Evolutionary conservation across 2,888 invertebrate genomes (phyloP), one percentile per base, ranked within the genome.

Genomic region (Glaucopsyche alexis): DNA sequence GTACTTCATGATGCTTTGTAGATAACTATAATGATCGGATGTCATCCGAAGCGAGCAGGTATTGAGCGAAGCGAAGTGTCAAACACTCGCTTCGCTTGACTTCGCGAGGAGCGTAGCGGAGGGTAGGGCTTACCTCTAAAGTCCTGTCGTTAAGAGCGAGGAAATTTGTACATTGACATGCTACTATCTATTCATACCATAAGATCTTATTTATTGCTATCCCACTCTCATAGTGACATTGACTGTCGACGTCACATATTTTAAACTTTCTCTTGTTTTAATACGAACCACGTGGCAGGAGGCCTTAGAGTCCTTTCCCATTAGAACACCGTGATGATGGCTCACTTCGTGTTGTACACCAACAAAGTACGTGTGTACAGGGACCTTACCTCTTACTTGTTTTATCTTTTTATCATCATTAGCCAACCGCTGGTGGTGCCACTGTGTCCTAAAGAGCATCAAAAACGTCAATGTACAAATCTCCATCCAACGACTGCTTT

Each of bases 401-500:
- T 45, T 11, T 45, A 47, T 8, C 7, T 55, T 9, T 16, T 16
- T 55, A 16, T 55, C 8, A 8, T 16, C 9, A 9, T 55, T 9
- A 19, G 16, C 8, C 9, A 55, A 4, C 55, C 13, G n/a, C 29
- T 29, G 29, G 29, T 29, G 29, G 29, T 4, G 29, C 2, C 0
- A 2, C 16, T n/a, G 42, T 4, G 42, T 42, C 50, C 50, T 55
- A 19, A 19, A 8, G 8, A 55, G 19, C 19, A 55, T 3, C 13
- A 8, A 6, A 6, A 60, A 60, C 29, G 29, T 14, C 29, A 38
- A 60, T 60, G 29, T 60, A 60, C 60, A 29, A 60, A 60, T 60
- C 29, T 60, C 60, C 2, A 13, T 60, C 13, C 7, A 60, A 14
- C 60, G 11, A 52, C 60, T 52, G 47, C 2, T 71, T 74, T 86